These are phyloP conservation scores for Orycteropus afer DNA, from an alignment of 2,113 vertebrate species.

Conservation along the genomic window DNA sequence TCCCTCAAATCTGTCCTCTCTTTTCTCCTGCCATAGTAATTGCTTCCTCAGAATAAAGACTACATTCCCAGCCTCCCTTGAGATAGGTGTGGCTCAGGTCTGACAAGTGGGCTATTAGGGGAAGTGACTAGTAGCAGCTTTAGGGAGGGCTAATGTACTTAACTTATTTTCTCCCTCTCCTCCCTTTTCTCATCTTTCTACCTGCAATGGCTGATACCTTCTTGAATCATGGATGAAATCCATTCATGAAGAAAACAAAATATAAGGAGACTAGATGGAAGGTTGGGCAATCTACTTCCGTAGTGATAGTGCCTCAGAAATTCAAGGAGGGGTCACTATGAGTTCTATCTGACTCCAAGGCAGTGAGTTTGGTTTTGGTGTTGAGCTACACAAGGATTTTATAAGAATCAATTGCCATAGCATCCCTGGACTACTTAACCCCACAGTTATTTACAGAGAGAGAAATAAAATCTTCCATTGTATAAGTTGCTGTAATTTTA, in stretches of 20 bases:
- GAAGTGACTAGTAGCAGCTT: neutral
- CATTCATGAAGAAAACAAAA: neutral
- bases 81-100: neutral
- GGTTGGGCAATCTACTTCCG: no score
- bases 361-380: no score
- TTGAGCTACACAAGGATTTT: no score
- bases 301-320: no score
- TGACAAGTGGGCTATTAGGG: neutral
- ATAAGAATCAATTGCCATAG: neutral
- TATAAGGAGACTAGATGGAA: neutral
- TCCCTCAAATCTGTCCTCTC: no score
- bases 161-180: neutral
- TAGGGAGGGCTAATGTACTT: neutral
- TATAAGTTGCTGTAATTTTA: neutral
- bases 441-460: neutral
- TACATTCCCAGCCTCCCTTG: accelerated
- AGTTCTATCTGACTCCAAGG: no score
- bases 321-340: no score
- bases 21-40: neutral
- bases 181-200: neutral
- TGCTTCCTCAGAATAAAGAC: neutral
- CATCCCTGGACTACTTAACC: neutral
- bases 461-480: neutral
- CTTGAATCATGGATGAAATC: neutral
- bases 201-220: neutral